Conservation (phyloP, 2,113 vertebrate species). For the Petaurus breviceps region DNA sequence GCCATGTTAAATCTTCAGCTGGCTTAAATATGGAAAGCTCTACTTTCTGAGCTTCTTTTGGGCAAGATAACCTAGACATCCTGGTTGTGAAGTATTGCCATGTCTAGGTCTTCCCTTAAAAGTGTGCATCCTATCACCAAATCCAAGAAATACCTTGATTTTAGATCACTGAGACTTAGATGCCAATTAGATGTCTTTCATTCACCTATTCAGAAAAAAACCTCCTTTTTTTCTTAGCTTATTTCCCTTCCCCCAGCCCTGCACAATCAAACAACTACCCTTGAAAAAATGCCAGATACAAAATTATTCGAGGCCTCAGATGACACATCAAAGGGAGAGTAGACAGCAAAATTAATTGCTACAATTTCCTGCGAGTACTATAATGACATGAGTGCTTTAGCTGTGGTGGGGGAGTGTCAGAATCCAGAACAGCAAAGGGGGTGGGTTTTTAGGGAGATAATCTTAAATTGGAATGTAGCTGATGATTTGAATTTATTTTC, state of each 20-base stretch:
- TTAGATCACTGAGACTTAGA: slow-evolving; percentile 26
- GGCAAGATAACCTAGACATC: slow-evolving; percentile 50
- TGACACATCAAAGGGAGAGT: slow-evolving; percentile 82
- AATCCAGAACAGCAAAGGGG: slow-evolving; percentile 73
- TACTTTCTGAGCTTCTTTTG: slow-evolving; percentile 52
- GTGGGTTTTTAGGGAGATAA: slow-evolving; percentile 74
- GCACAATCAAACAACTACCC: slow-evolving; percentile 58
- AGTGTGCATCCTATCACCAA: slow-evolving; percentile 19
- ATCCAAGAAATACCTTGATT: slow-evolving; percentile 25
- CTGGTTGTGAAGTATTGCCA: not conserved
- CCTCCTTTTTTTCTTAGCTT: slow-evolving; percentile 18
- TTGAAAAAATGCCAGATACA: slow-evolving; percentile 76
- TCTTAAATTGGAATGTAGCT: slow-evolving; percentile 72
- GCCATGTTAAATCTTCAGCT: slow-evolving; percentile 74
- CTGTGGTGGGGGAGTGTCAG: slow-evolving; percentile 80
- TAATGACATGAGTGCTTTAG: slow-evolving; percentile 73
- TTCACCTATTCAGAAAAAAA: slow-evolving; percentile 31
- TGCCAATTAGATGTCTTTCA: not conserved
- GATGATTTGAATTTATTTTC: slow-evolving; percentile 74
- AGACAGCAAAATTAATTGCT: slow-evolving; percentile 83
- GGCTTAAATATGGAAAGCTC: slow-evolving; percentile 62
- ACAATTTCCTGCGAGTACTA: slow-evolving; percentile 80
- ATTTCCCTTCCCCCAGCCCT: slow-evolving; percentile 51
- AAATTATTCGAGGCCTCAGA: slow-evolving; percentile 72
- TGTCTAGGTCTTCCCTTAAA: slow-evolving; percentile 8